Evolutionary conservation across 2,888 invertebrate genomes (phyloP), one percentile per base, ranked within the genome.

Genomic region (Cataglyphis livida): DNA sequence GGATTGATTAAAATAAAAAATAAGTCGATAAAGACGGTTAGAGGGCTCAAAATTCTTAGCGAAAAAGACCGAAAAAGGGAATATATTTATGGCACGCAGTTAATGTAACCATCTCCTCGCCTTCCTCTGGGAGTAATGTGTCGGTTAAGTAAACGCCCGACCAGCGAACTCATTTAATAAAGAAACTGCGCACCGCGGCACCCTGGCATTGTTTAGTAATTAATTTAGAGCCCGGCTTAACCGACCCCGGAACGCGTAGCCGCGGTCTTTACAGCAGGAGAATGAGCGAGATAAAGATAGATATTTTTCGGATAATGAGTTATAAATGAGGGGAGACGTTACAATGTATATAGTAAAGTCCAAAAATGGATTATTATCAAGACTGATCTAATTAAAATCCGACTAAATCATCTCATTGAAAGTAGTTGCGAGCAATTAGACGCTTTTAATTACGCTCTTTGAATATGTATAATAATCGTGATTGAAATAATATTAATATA

Each of bases 141-240:
- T 90, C 89, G 91, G 91, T 89, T 90, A 90, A 91, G 90, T 89
- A 88, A 90, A 88, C 86, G 88, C 86, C 84, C 79, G 87, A 81
- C 68, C 85, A 84, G 79, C 64, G 74, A 82, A 82, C 86, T 87
- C 86, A 86, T 89, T 92, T 92, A 91, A 92, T 91, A 91, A 92
- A 92, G 92, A 89, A 86, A 82, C 65, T 81, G 66, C 59, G 83
- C 85, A 82, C 81, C 83, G 83, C 66, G 76, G 83, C 68, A 41
- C 54, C 83, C 82, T 82, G 84, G 85, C 88, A 89, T 91, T 91
- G 87, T 90, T 89, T 88, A 87, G 88, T 91, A 91, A 92, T 92
- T 92, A 91, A 92, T 92, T 91, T 91, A 90, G 83, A 89, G 83
- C 75, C 85, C 78, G 66, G 84, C 83, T 89, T 84, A 51, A 82